Evolutionary conservation across 2,797 vertebrate genomes (phyloP).

Genomic region (Lepilemur septentrionalis): DNA sequence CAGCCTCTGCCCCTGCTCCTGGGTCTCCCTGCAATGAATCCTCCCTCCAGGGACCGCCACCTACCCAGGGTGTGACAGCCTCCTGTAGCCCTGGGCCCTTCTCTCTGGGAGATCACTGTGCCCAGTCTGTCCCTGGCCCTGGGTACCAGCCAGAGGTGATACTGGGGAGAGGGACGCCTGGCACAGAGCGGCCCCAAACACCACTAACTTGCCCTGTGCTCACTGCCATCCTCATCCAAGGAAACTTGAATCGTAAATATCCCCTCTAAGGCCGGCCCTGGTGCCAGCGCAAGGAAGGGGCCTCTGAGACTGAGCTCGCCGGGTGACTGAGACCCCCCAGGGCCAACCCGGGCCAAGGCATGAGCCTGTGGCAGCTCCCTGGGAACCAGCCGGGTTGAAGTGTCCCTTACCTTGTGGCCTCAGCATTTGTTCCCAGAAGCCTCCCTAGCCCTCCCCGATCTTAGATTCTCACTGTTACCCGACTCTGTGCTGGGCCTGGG

Average conservation of each 20-base stretch:
- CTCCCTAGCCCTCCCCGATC: background rate
- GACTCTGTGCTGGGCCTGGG: background rate
- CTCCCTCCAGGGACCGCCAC: background rate
- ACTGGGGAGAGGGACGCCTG: background rate
- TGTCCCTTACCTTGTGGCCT: background rate
- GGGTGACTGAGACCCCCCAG: rapidly evolving
- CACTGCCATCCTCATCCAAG: background rate
- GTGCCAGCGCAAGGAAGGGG: background rate
- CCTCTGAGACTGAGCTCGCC: background rate
- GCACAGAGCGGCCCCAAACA: background rate
- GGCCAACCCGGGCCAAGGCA: background rate
- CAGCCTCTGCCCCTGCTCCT: rapidly evolving
- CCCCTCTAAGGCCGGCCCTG: background rate
- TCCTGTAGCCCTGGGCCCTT: background rate
- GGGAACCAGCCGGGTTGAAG: background rate
- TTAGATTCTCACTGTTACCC: background rate
- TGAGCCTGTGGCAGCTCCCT: background rate
- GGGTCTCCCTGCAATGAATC: background rate
- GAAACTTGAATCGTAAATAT: background rate
- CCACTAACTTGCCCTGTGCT: background rate
- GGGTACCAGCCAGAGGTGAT: background rate
- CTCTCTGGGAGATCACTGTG: background rate
- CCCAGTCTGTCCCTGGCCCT: background rate
- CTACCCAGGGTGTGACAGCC: background rate
- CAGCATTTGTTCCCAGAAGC: background rate